Conservation (phyloP, 2,888 invertebrate species). For the Electrophaes corylata region DNA sequence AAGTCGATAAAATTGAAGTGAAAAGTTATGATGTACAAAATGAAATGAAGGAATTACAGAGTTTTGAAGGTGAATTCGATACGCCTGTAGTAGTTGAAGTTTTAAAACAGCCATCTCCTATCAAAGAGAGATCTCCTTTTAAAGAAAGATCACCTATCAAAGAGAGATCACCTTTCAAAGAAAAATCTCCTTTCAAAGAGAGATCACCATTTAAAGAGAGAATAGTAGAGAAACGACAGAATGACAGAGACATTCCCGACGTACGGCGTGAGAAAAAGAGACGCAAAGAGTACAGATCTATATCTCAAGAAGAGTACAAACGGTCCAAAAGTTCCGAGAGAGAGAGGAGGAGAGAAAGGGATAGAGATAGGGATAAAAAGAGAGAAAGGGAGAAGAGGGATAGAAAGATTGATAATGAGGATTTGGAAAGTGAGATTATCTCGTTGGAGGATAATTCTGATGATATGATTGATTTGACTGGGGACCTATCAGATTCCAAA, state of each 20-base stretch:
- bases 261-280: conserved; percentile 57
- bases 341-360: conserved; percentile 50
- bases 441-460: conserved; percentile 74
- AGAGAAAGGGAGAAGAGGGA: too few relatives aligned
- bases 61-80: conserved; percentile 34
- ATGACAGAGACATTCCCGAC: conserved; percentile 41
- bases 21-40: conserved; percentile 33
- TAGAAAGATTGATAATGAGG: conserved; percentile 57
- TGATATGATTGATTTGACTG: conserved; percentile 85
- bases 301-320: conserved; percentile 55
- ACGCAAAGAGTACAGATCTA: conserved; percentile 58
- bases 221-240: conserved; percentile 26
- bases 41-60: conserved; percentile 26
- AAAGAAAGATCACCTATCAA: conserved; percentile 3
- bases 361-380: conserved; percentile 50
- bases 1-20: conserved; percentile 36
- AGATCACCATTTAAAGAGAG: not conserved
- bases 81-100: conserved; percentile 28
- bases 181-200: not conserved
- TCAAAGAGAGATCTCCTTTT: conserved; percentile 12
- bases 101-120: conserved; percentile 31
- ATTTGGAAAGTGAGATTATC: conserved; percentile 69
- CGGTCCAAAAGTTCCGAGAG: conserved; percentile 49
- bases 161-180: conserved; percentile 30
- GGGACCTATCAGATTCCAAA: conserved; percentile 79